Percentiles rank a stretch among this genome's conserved stretches.
Evolutionary conservation across 2,888 invertebrate species (phyloP).

Genomic region (Cephus nigrinus): DNA sequence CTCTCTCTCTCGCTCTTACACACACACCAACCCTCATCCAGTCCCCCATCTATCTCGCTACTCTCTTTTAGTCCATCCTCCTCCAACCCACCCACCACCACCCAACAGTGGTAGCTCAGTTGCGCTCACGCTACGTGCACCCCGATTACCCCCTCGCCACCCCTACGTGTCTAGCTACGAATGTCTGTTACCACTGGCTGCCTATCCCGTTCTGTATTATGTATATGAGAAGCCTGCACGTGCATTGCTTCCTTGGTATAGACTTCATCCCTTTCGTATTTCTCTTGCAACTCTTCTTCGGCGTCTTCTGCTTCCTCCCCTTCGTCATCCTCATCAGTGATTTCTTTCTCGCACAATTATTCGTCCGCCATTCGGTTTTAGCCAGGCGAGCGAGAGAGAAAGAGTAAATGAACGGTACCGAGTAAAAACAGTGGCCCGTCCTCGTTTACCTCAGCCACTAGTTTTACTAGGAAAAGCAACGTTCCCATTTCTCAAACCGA

Average conservation of each 20-base stretch:
- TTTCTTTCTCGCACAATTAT: not conserved
- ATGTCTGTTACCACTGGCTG: not conserved
- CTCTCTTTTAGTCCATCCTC: constrained; percentile 11
- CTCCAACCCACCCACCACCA: not conserved
- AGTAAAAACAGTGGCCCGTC: constrained; percentile 56
- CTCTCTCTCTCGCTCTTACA: constrained; percentile 30
- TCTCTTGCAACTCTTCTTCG: not conserved
- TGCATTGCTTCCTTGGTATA: constrained; percentile 6
- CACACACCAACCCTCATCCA: constrained; percentile 20
- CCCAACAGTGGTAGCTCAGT: not conserved
- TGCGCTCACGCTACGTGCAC: constrained; percentile 7
- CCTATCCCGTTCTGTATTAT: constrained; percentile 23
- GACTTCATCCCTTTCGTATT: not conserved
- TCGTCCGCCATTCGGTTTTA: not conserved
- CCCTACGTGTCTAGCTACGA: constrained; percentile 9
- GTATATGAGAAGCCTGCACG: constrained; percentile 17
- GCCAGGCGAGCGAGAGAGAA: not conserved
- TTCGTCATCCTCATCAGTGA: not conserved
- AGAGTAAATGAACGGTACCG: not conserved
- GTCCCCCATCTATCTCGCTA: constrained; percentile 3
- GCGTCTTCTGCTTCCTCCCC: not conserved
- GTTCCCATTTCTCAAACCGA: not conserved
- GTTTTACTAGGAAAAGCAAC: not conserved
- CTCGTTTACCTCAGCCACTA: constrained; percentile 17
- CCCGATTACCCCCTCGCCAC: constrained; percentile 22